Percentiles rank a stretch among this genome's conserved stretches.
Evolutionary conservation across 2,113 vertebrate species (phyloP).

Genomic region (Alligator sinensis): DNA sequence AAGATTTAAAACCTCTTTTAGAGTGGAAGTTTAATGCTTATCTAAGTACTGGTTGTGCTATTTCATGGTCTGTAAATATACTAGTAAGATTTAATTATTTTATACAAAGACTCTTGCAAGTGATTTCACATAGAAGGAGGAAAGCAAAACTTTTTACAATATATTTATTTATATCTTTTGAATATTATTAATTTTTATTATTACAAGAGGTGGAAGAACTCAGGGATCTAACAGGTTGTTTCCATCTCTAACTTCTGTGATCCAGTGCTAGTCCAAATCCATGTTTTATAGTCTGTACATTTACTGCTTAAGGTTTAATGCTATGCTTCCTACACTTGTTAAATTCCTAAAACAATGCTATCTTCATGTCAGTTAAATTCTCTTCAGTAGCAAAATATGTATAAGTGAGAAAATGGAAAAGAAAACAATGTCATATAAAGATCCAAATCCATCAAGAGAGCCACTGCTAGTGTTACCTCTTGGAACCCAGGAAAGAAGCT

Average conservation of each 20-base stretch:
- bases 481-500: not conserved
- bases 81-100: not conserved
- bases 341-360: not conserved
- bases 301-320: not conserved
- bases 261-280: not conserved
- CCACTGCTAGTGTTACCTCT: not conserved
- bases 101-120: not conserved
- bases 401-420: not conserved
- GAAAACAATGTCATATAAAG: not conserved
- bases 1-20: constrained; percentile 2
- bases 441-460: not conserved
- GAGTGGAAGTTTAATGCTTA: constrained; percentile 20
- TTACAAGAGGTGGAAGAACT: not conserved
- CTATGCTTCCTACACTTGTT: not conserved
- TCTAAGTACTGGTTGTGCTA: not conserved
- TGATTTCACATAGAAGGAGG: not conserved
- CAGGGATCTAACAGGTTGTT: not conserved
- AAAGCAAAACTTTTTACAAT: not conserved
- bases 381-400: not conserved
- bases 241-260: not conserved
- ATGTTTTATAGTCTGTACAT: not conserved
- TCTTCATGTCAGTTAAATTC: not conserved
- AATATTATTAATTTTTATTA: not conserved
- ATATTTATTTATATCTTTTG: not conserved
- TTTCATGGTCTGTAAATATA: not conserved